These are phyloP conservation scores for Muntiacus muntjak DNA, from an alignment of 2,113 vertebrate species.

Conservation along the genomic window DNA sequence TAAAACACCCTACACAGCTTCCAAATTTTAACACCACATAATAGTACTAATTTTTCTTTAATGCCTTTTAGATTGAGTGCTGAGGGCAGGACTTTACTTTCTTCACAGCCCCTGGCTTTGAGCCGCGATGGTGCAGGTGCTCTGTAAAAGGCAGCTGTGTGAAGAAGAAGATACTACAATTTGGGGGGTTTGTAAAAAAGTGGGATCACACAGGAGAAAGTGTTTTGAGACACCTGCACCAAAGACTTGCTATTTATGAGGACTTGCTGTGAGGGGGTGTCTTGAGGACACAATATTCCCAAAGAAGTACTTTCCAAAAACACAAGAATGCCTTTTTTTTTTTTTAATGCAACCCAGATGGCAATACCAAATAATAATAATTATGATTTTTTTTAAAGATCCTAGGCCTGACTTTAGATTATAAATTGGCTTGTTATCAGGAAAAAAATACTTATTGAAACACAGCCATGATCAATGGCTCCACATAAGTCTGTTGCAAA, in stretches of 20 bases:
- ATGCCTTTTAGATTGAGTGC: neutral
- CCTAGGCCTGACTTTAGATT: conserved; percentile 42
- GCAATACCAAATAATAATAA: conserved; percentile 52
- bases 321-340: neutral
- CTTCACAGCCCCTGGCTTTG: neutral
- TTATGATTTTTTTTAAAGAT: conserved; percentile 10
- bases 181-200: neutral
- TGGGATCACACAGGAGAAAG: neutral
- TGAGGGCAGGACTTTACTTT: neutral
- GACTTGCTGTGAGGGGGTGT: neutral
- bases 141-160: neutral
- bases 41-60: neutral
- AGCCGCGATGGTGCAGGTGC: neutral
- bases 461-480: conserved; percentile 40
- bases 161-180: neutral
- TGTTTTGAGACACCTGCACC: neutral
- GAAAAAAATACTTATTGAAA: conserved; percentile 58
- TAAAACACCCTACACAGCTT: neutral
- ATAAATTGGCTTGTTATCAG: conserved; percentile 60
- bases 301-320: conserved; percentile 15
- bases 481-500: neutral
- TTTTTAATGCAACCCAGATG: conserved; percentile 38
- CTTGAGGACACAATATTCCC: neutral
- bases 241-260: neutral
- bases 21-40: neutral